Evolutionary conservation across 1,140 invertebrate genomes (phyloP).

Genomic region (Drosophila saltans): DNA sequence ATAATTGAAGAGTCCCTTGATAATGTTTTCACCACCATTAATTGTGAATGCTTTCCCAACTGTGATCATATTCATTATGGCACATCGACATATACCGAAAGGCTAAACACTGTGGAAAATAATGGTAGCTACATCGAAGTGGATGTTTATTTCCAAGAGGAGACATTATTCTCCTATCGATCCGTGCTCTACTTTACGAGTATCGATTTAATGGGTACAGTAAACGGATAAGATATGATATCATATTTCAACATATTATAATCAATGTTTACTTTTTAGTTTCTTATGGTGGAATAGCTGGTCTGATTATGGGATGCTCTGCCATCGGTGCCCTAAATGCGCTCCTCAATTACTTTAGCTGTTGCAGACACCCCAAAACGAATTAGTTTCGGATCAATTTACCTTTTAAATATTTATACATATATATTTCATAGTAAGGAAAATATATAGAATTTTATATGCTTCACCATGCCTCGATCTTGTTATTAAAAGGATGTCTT

Average conservation of each 20-base stretch:
- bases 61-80: conserved; percentile 69
- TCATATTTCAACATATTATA: no score
- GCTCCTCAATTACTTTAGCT: conserved; percentile 28
- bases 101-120: background rate
- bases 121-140: conserved; percentile 40
- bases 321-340: conserved; percentile 55
- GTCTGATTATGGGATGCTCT: conserved; percentile 63
- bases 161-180: conserved; percentile 69
- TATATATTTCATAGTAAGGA: background rate
- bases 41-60: conserved; percentile 65
- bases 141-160: conserved; percentile 70
- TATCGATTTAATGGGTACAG: conserved; percentile 63
- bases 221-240: no score
- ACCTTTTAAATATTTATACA: background rate
- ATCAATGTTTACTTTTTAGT: conserved; percentile 10
- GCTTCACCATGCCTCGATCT: conserved; percentile 44
- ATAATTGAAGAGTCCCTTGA: conserved; percentile 66
- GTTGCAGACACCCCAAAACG: conserved; percentile 20
- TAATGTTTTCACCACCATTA: conserved; percentile 45
- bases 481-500: conserved; percentile 51
- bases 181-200: conserved; percentile 64
- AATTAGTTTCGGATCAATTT: no score
- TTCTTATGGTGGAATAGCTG: conserved; percentile 71
- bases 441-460: no score
- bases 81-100: conserved; percentile 57